Conservation (phyloP, 2,888 invertebrate genomes). For the Drosophila suboccidentalis region DNA sequence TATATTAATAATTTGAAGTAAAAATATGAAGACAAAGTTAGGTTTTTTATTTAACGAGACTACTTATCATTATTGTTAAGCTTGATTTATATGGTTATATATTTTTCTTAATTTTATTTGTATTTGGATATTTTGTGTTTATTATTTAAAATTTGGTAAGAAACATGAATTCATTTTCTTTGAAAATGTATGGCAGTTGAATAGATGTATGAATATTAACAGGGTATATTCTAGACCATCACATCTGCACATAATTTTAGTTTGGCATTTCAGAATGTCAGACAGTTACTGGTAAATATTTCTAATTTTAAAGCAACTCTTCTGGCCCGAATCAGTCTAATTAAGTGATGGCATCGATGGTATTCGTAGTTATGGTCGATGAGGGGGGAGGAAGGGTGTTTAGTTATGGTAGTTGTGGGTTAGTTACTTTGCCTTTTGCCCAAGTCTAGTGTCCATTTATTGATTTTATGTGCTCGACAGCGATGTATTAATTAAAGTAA, state of each 20-base stretch:
- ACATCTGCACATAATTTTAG: neutral
- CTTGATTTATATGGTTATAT: too few species aligned
- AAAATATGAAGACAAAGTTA: too few species aligned
- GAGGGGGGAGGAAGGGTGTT: too few species aligned
- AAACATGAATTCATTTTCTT: too few species aligned
- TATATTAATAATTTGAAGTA: too few species aligned
- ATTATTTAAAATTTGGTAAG: too few species aligned
- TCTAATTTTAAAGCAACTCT: constrained; percentile 8
- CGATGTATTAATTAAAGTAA: constrained; percentile 53
- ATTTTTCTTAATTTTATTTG: too few species aligned
- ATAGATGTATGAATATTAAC: neutral
- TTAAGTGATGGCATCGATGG: constrained; percentile 40
- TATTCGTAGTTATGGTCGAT: constrained; percentile 7
- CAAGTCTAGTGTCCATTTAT: constrained; percentile 25
- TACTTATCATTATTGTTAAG: too few species aligned
- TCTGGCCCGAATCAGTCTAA: constrained; percentile 30
- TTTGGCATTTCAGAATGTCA: constrained; percentile 7
- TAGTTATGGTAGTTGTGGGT: constrained; percentile 5
- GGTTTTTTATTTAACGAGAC: too few species aligned
- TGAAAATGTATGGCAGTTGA: too few species aligned
- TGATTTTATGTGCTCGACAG: constrained; percentile 42
- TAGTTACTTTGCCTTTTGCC: neutral
- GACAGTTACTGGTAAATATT: constrained; percentile 28
- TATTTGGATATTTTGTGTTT: too few species aligned
- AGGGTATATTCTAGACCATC: constrained; percentile 5